Evolutionary conservation across 2,797 vertebrate genomes (phyloP).

Genomic region (Chaenodraco wilsoni): DNA sequence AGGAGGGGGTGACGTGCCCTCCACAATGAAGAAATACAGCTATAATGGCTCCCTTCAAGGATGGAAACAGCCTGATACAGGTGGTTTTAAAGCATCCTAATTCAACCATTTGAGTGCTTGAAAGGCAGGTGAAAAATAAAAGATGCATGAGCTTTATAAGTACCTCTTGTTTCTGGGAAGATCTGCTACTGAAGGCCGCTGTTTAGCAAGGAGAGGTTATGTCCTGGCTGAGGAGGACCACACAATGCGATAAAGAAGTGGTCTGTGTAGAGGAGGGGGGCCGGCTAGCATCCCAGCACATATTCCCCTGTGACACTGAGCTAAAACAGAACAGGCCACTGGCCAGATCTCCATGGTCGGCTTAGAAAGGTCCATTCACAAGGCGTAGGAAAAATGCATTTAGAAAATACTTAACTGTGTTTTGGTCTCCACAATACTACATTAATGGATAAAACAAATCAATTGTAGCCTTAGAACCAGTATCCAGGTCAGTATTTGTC

Average conservation of each 20-base stretch:
- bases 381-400: background rate
- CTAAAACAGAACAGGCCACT: slow-evolving; percentile 10
- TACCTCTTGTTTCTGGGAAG: background rate
- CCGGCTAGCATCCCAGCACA: slow-evolving; percentile 6
- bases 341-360: background rate
- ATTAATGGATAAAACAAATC: background rate
- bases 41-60: background rate
- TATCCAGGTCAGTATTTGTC: background rate
- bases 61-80: background rate
- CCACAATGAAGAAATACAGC: slow-evolving; percentile 6
- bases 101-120: background rate
- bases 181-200: slow-evolving; percentile 1
- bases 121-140: background rate
- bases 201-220: slow-evolving; percentile 11
- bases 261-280: background rate
- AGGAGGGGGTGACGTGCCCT: background rate
- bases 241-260: slow-evolving; percentile 7
- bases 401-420: background rate
- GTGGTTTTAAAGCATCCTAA: background rate
- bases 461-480: background rate
- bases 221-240: slow-evolving; percentile 29
- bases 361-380: background rate
- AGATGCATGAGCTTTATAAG: background rate
- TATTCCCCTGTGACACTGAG: slow-evolving; percentile 6
- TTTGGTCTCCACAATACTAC: background rate